Base-by-base conservation (phyloP, 2,797 vertebrate genomes). In the Acanthis flammea region DNA sequence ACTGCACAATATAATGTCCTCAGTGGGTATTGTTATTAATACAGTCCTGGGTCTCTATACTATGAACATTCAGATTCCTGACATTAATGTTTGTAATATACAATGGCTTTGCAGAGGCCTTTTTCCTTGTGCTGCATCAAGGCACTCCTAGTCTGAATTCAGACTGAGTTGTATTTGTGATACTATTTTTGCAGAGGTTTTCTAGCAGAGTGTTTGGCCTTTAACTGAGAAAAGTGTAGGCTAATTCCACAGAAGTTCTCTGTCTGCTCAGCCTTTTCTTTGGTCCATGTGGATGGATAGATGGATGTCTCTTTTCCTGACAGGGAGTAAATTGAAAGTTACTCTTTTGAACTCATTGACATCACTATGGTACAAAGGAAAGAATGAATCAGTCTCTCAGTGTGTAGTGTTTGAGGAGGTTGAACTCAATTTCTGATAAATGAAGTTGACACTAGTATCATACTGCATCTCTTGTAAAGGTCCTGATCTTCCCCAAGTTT, bases 391-490 rank as follows among this genome's bases (percentile, higher is more conserved):
- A 44, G 75, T 65, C 53, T 70, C n/a, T 66, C 2, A 0, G 28
- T 54, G 31, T 76, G 13, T 57, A 10, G 74, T 87, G 61, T 66
- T 94, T 78, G 84, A 71, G 14, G 73, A 88, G 78, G 25, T 48
- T 85, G 61, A 93, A 92, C 78, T 95, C 88, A 61, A 82, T 95
- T 94, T 92, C 87, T 85, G 67, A 80, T 58, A 80, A 87, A 88
- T 91, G 45, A 82, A 85, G 41, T n/a, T 10, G 4, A 78, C 30
- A 19, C 33, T 68, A 50, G 76, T 94, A 63, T 89, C 87, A 23
- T 61, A 58, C 41, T 73, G 45, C 60, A 47, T 83, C 68, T 93
- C 75, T 88, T 95, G 71, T 90, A 70, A 87, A 88, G 90, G 79
- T 91, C 74, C 67, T 86, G 67, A 78, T 86, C 94, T 94, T 91